Base-by-base conservation (phyloP, 2,888 invertebrate species). In the Blera fallax region DNA sequence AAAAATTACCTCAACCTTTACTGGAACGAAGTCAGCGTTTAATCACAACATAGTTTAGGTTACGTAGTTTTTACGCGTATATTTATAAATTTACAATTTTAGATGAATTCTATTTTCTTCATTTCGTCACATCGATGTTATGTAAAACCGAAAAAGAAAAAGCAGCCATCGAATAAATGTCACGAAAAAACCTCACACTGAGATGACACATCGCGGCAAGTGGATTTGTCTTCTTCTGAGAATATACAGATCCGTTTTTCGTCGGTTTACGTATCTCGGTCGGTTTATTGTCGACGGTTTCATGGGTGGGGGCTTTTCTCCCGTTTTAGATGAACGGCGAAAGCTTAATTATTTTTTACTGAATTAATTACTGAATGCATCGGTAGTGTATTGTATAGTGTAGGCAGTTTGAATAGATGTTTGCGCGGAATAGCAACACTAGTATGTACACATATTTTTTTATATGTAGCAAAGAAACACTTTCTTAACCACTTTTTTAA, bases 101-200 rank as follows among this genome's bases (percentile, higher is more conserved):
- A 34, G 56, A 45, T 24, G 14, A 76, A 76, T 48, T 67, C 76
- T 76, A 56, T 76, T 76, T 76, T 76, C 50, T 77, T 50, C 67
- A 69, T 69, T 69, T 77, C 77, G 29, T 45, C 43, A 69, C 67
- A 14, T 3, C 37, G 67, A 11, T 50, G 50, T 77, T 77, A 77
- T 77, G 69, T 77, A 77, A 77, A 77, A 60, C 14, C 27, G 34
- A 48, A 45, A 56, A 32, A 65, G 54, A 69, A 27, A 69, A 16
- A 37, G 27, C 14, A 45, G n/a, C 24, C 64, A 16, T 14, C 32
- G n/a, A 34, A 32, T 8, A 40, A 64, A 54, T 64, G 62, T 64
- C 74, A 56, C 34, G 45, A 18, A 34, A 32, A 45, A 37, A 43
- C 52, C 52, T 74, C 52, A 21, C 52, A 43, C 40, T 43, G 65